A percentile compares a stretch with the other conserved stretches of the same genome.
phyloP scores from a whole-genome alignment of 2,797 vertebrate species.

The Coregonus sp. region DNA sequence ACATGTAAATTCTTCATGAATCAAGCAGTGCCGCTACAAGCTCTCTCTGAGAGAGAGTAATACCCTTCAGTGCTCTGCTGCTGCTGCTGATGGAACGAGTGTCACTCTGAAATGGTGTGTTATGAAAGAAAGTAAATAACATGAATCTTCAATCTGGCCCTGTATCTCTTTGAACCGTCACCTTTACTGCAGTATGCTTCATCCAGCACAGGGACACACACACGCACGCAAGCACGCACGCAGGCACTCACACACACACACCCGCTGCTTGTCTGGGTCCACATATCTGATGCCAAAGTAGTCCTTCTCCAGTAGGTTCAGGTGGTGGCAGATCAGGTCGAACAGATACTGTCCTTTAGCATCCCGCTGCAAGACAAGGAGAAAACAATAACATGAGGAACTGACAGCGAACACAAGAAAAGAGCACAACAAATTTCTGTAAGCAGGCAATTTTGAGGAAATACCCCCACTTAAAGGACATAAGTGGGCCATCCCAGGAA shows the following conservation, averaged over 20 bases:
- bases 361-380: constrained; percentile 85
- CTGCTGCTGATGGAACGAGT: constrained; percentile 20
- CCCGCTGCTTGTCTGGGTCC: constrained; percentile 97
- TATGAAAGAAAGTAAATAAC: constrained; percentile 39
- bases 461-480: constrained; percentile 7
- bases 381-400: constrained; percentile 22
- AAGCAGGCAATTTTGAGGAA: neutral
- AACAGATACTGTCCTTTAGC: constrained; percentile 97
- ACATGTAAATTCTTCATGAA: constrained; percentile 59
- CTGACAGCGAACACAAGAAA: neutral
- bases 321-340: constrained; percentile 95
- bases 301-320: constrained; percentile 97
- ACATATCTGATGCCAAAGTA: constrained; percentile 99
- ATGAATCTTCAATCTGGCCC: constrained; percentile 53
- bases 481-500: neutral
- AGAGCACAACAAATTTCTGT: neutral
- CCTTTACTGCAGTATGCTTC: neutral
- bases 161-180: constrained; percentile 6
- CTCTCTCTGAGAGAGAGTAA: constrained; percentile 16
- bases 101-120: constrained; percentile 20
- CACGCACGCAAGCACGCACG: neutral
- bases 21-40: constrained; percentile 46
- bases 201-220: neutral
- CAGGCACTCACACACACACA: constrained; percentile 56
- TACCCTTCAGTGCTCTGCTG: neutral